phyloP scores from a whole-genome alignment of 37 sponge, comb jelly and placozoan species.

The Diacarnus erythraeanus region DNA sequence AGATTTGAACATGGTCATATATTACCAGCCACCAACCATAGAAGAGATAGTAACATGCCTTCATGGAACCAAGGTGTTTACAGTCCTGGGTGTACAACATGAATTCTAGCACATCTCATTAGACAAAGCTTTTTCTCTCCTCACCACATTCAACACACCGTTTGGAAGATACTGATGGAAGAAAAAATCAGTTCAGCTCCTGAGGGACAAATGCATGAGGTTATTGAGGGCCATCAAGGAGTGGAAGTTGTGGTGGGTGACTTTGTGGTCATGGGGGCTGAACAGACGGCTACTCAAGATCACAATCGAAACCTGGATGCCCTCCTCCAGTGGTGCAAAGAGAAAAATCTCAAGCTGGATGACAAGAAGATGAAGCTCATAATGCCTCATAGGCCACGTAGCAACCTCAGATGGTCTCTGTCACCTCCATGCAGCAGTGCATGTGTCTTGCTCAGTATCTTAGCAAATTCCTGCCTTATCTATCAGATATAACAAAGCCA shows the following conservation, averaged over 20 bases:
- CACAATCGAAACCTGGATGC: slow-evolving; percentile 18
- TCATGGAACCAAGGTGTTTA: slow-evolving; percentile 50
- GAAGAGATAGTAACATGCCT: slow-evolving; percentile 26
- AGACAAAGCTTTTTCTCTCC: slow-evolving; percentile 41
- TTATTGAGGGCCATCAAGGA: slow-evolving; percentile 45
- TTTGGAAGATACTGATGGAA: slow-evolving; percentile 54
- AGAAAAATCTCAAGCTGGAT: slow-evolving; percentile 25
- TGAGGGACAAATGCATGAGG: slow-evolving; percentile 42
- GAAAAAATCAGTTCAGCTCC: slow-evolving; percentile 47
- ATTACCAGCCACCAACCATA: slow-evolving; percentile 47
- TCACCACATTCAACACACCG: slow-evolving; percentile 68
- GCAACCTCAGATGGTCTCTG: slow-evolving; percentile 4
- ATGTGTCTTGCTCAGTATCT: slow-evolving; percentile 51
- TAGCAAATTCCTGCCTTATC: slow-evolving; percentile 51
- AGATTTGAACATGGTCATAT: slow-evolving; percentile 58
- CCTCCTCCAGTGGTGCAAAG: slow-evolving; percentile 28
- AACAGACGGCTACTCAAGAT: slow-evolving; percentile 25
- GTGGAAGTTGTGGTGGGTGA: slow-evolving; percentile 52
- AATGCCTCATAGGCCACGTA: slow-evolving; percentile 5
- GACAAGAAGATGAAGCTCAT: slow-evolving; percentile 11
- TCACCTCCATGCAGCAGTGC: no score
- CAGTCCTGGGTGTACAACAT: slow-evolving; percentile 44
- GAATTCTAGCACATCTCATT: slow-evolving; percentile 72
- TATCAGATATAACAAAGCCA: slow-evolving; percentile 10
- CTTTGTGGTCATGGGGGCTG: slow-evolving; percentile 35